A percentile compares a stretch with the other conserved stretches of the same genome.
phyloP scores from a whole-genome alignment of 2,113 vertebrate species.

The Bolborhynchus lineola region DNA sequence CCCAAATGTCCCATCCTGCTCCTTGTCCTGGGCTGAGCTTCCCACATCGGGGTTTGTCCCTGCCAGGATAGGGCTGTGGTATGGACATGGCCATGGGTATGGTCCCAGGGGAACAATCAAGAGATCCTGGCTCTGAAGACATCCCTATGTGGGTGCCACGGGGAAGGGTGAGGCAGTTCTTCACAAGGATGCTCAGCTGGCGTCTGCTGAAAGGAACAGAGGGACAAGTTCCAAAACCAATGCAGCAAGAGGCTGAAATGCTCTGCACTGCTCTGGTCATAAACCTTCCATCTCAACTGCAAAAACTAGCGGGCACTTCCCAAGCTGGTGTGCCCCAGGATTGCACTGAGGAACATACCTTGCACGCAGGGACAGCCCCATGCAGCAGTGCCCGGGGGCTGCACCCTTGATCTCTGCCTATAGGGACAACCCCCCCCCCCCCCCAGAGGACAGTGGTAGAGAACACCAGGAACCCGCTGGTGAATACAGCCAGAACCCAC shows the following conservation, averaged over 20 bases:
- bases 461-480: background rate
- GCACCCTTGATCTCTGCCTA: background rate
- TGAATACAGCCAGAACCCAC: background rate
- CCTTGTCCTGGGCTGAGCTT: background rate
- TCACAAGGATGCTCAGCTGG: background rate
- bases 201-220: background rate
- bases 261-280: background rate
- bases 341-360: rapidly evolving
- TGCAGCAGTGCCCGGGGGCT: background rate
- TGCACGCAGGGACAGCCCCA: rapidly evolving
- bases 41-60: rapidly evolving
- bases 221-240: background rate
- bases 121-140: background rate
- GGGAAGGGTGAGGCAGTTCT: background rate
- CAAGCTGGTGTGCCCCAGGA: background rate
- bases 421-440: no score
- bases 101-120: background rate
- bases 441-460: rapidly evolving
- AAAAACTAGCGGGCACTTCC: rapidly evolving
- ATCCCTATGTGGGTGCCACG: background rate
- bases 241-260: background rate
- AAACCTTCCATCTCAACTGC: background rate
- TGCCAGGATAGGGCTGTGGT: background rate
- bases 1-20: background rate
- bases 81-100: rapidly evolving